A percentile compares a stretch with the other conserved stretches of the same genome.
These are phyloP conservation scores for Triplophysa tibetana DNA, from an alignment of 2,113 vertebrate genomes.

Conservation along the genomic window DNA sequence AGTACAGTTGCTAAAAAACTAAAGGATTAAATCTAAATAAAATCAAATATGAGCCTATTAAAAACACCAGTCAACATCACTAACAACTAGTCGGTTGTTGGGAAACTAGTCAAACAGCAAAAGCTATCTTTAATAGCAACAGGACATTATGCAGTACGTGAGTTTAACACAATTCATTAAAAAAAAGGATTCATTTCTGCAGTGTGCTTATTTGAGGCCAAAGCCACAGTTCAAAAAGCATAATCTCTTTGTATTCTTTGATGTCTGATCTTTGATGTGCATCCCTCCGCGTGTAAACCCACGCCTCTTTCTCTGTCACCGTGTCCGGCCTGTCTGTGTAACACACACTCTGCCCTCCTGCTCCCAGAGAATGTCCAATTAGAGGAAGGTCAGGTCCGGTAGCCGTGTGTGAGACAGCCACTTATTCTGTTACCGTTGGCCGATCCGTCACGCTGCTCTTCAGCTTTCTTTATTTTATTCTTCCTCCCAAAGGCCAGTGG, in stretches of 20 bases:
- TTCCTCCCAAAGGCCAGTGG: slow-evolving; percentile 62
- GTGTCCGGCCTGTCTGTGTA: slow-evolving; percentile 3
- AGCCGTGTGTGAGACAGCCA: slow-evolving; percentile 51
- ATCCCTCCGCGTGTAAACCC: slow-evolving; percentile 15
- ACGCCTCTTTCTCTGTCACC: not conserved
- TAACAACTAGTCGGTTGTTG: too few relatives aligned
- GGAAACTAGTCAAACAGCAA: too few relatives aligned
- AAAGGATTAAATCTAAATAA: too few relatives aligned
- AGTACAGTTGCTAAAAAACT: too few relatives aligned
- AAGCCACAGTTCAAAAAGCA: not conserved
- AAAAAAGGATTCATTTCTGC: not conserved
- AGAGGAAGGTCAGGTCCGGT: slow-evolving; percentile 48
- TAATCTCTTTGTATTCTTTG: slow-evolving; percentile 1
- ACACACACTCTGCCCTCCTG: slow-evolving; percentile 24
- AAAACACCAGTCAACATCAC: too few relatives aligned
- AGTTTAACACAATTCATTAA: not conserved
- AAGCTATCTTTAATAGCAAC: too few relatives aligned
- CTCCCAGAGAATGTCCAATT: slow-evolving; percentile 57
- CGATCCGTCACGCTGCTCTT: slow-evolving; percentile 58
- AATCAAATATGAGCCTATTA: too few relatives aligned
- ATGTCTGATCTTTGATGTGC: slow-evolving; percentile 7
- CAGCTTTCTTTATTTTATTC: slow-evolving; percentile 62
- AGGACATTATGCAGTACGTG: too few relatives aligned
- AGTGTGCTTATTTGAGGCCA: not conserved
- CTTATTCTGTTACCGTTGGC: slow-evolving; percentile 59